Conservation (phyloP, 2,888 invertebrate genomes). For the Xanthia icteritia region DNA sequence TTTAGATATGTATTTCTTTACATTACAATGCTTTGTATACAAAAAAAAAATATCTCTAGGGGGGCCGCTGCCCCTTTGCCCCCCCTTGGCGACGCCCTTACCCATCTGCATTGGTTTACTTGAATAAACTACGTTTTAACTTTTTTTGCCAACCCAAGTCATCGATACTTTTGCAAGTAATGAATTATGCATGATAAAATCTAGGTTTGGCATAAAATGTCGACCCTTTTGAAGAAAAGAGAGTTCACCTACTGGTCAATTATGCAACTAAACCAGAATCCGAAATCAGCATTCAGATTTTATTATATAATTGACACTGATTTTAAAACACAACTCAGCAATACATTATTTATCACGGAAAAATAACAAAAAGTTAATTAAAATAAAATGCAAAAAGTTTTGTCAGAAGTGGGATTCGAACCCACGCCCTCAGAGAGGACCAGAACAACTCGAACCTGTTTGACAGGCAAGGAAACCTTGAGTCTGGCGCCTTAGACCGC, state of each 20-base stretch:
- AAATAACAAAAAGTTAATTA: conserved; percentile 30
- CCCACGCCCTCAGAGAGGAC: conserved; percentile 95
- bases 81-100: too few species aligned
- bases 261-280: conserved; percentile 32
- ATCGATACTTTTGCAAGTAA: neutral
- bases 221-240: conserved; percentile 20
- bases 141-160: neutral
- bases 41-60: too few species aligned
- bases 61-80: too few species aligned
- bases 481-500: conserved; percentile 96
- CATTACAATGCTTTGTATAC: too few species aligned
- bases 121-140: neutral
- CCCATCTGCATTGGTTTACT: neutral
- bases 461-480: conserved; percentile 90
- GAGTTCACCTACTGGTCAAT: conserved; percentile 3
- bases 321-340: conserved; percentile 1
- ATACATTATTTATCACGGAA: conserved; percentile 3
- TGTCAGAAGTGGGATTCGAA: conserved; percentile 96
- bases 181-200: neutral
- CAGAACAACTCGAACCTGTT: conserved; percentile 92
- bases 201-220: conserved; percentile 3
- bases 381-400: conserved; percentile 78
- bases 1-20: too few species aligned
- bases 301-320: conserved; percentile 37
- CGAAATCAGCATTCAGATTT: neutral